Base-by-base conservation (phyloP, 1,140 invertebrate species). In the Bombus impatiens region DNA sequence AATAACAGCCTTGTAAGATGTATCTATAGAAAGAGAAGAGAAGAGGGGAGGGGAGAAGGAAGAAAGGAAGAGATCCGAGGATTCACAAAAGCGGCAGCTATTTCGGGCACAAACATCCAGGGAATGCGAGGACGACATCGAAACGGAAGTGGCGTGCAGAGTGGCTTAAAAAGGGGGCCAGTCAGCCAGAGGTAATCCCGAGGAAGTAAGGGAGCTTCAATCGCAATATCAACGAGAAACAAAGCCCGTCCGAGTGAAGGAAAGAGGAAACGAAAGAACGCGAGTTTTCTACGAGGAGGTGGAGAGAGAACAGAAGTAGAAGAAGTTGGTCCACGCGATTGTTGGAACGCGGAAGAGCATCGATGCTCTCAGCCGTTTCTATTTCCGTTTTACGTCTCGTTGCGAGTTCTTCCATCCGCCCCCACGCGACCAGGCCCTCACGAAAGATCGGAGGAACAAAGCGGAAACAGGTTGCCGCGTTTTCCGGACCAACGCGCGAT, bases 261-360 rank as follows among this genome's bases (percentile, higher is more conserved):
- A 70, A 40, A 47, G 74, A 76, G 53, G 44, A 75, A 77, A 18
- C 44, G 40, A 53, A 44, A 72, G 47, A n/a, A 13, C 22, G 72
- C 47, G 47, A 53, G 47, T 53, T 53, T 53, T 53, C 47, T 53
- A 53, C 62, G 28, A 18, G 76, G 32, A 40, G n/a, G 84, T 86
- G 79, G 77, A 65, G 62, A 80, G 53, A 53, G 59, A 71, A 65
- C 5, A 70, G 44, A 10, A 75, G 70, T 37, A 32, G 85, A 92
- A 87, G 87, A 92, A 91, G 86, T 81, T 88, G 87, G 80, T 91
- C 87, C 90, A 87, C 91, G 91, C 91, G 91, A 93, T 93, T 93
- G 92, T 93, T 93, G 92, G 93, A 93, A 93, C 91, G 92, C 92
- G 92, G 92, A 93, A 93, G 92, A 67, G 65, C 82, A 82, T 84